Percentiles rank a stretch among this genome's conserved stretches.
Evolutionary conservation across 2,113 vertebrate genomes (phyloP).

Genomic region (Plecturocebus donacophilus): DNA sequence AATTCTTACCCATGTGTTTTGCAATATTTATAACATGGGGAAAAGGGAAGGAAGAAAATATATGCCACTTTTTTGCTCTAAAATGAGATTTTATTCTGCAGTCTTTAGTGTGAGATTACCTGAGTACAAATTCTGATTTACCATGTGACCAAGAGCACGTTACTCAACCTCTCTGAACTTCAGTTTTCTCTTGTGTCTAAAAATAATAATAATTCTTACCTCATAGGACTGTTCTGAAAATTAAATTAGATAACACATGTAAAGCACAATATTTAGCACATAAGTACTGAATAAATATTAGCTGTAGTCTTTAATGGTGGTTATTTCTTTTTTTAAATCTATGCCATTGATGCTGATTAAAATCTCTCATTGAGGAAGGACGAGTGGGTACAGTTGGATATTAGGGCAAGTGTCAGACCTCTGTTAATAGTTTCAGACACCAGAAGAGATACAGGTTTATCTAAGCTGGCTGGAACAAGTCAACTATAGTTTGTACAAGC

Average conservation of each 20-base stretch:
- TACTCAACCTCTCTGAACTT: constrained; percentile 4
- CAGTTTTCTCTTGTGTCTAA: background rate
- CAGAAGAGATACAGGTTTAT: background rate
- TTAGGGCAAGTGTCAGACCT: background rate
- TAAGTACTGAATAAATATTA: constrained; percentile 24
- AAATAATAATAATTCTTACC: background rate
- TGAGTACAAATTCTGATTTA: constrained; percentile 27
- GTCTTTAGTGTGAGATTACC: background rate
- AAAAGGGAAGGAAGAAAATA: background rate
- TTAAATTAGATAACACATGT: background rate
- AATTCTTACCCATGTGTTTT: background rate
- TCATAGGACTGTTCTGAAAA: constrained; percentile 40
- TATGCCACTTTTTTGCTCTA: background rate
- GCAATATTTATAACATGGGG: background rate
- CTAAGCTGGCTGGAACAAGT: background rate
- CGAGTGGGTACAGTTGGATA: background rate
- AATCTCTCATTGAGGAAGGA: background rate
- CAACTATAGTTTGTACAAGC: background rate
- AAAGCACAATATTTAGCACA: background rate
- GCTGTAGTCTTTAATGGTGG: background rate
- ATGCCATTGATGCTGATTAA: background rate
- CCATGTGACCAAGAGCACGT: background rate
- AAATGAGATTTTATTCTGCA: constrained; percentile 16
- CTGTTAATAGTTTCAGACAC: background rate
- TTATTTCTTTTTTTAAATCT: background rate